Percentiles rank a stretch among this genome's conserved stretches.
phyloP scores from a whole-genome alignment of 2,797 vertebrate species.

The Holocentrus rufus region DNA sequence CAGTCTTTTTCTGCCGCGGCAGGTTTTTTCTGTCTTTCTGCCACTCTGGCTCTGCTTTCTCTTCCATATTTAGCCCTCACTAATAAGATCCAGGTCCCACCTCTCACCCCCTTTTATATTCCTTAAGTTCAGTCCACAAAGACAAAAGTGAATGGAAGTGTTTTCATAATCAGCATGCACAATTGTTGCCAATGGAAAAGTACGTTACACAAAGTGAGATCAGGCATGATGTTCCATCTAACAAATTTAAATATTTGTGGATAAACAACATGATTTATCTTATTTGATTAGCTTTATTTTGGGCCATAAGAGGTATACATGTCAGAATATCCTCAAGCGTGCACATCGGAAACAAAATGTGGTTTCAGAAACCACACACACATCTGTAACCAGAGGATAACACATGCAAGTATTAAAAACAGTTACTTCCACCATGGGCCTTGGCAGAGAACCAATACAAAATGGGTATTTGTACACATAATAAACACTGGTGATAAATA shows the following conservation, averaged over 20 bases:
- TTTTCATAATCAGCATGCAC: constrained; percentile 40
- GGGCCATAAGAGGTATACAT: too few species aligned
- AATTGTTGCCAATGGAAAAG: constrained; percentile 48
- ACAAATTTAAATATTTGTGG: too few species aligned
- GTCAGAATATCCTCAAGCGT: too few species aligned
- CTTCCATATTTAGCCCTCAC: constrained; percentile 25
- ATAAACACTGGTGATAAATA: not conserved
- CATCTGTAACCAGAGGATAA: not conserved
- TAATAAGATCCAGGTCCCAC: constrained; percentile 52
- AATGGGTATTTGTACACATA: not conserved
- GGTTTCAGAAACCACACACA: not conserved
- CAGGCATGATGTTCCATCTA: constrained; percentile 29
- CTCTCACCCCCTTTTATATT: not conserved
- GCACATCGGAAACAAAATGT: not conserved
- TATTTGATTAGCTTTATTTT: too few species aligned
- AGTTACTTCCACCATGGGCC: not conserved
- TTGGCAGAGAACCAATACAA: not conserved
- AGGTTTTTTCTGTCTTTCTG: constrained; percentile 21
- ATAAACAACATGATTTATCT: too few species aligned
- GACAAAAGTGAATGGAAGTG: constrained; percentile 42
- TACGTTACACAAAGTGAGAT: constrained; percentile 34
- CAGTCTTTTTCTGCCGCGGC: constrained; percentile 47
- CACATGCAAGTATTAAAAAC: not conserved
- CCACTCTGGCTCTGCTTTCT: not conserved
- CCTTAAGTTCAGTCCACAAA: constrained; percentile 30